These are phyloP conservation scores for Ptycholaimellus sp. DNA, from an alignment of 2,888 invertebrate genomes.

Conservation along the genomic window DNA sequence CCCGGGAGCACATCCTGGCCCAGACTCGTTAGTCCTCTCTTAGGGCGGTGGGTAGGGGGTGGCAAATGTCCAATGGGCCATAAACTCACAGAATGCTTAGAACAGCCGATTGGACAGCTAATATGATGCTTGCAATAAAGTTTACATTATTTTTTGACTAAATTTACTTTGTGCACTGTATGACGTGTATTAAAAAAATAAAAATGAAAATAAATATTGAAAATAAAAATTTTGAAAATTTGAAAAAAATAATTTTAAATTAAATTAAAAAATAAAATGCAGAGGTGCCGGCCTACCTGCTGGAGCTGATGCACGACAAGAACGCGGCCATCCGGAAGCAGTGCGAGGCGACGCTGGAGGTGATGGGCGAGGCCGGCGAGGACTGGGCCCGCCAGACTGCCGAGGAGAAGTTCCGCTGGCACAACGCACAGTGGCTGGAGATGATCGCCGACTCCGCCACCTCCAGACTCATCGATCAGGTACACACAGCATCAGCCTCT, in stretches of 20 bases:
- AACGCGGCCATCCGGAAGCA: conserved; percentile 73
- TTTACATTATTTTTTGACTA: no score
- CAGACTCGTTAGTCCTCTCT: conserved; percentile 43
- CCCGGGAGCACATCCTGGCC: conserved; percentile 55
- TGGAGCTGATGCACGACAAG: conserved; percentile 90
- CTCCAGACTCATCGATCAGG: not conserved
- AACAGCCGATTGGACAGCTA: no score
- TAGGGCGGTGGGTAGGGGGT: not conserved
- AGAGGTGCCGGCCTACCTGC: conserved; percentile 80
- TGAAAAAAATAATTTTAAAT: conserved; percentile 2
- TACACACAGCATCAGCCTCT: not conserved
- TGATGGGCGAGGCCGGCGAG: conserved; percentile 63
- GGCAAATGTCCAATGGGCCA: no score
- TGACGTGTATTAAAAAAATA: no score
- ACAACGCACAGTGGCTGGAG: conserved; percentile 91
- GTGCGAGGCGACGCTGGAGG: conserved; percentile 77
- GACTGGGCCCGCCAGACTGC: conserved; percentile 82
- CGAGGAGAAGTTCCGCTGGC: conserved; percentile 80
- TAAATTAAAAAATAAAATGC: conserved; percentile 17
- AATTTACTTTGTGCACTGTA: no score
- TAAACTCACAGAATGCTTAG: no score
- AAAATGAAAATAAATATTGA: not conserved
- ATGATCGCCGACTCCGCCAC: conserved; percentile 45
- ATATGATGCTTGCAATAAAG: no score
- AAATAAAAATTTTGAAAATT: not conserved